Conservation (phyloP, 2,113 vertebrate genomes). For the Acinonyx jubatus region DNA sequence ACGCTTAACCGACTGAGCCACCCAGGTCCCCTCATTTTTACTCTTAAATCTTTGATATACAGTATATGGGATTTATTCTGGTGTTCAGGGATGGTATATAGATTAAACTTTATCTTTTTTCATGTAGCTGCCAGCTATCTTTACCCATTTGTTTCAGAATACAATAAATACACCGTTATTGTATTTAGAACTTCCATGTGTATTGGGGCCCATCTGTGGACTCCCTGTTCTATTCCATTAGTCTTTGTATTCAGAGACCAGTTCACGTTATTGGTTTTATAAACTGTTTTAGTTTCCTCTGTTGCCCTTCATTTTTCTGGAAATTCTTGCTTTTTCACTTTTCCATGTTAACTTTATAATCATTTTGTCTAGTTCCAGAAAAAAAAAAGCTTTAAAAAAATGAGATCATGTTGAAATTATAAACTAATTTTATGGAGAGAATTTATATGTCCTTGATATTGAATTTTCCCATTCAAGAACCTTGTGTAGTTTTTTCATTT, state of each 20-base stretch:
- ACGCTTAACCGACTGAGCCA: too few species aligned
- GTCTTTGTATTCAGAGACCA: neutral
- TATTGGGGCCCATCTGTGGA: neutral
- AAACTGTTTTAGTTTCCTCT: slow-evolving; percentile 30
- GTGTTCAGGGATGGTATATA: neutral
- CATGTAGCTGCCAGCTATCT: neutral
- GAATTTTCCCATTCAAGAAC: neutral
- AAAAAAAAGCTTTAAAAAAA: neutral
- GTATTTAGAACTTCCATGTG: neutral
- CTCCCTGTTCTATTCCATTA: neutral
- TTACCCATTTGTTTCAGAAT: neutral
- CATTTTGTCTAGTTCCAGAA: slow-evolving; percentile 43
- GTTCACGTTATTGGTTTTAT: slow-evolving; percentile 9
- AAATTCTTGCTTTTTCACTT: slow-evolving; percentile 61
- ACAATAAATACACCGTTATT: neutral
- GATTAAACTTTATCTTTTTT: neutral
- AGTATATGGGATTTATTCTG: neutral
- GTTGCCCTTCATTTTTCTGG: slow-evolving; percentile 29
- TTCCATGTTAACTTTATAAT: slow-evolving; percentile 59
- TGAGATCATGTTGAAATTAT: slow-evolving; percentile 30
- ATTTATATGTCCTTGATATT: neutral
- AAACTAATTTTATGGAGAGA: neutral
- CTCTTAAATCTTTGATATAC: neutral
- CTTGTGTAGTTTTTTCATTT: slow-evolving; percentile 23
- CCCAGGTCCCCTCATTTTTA: slow-evolving; percentile 15